Evolutionary conservation across 2,113 vertebrate genomes (phyloP).

Genomic region (Gambusia holbrooki): DNA sequence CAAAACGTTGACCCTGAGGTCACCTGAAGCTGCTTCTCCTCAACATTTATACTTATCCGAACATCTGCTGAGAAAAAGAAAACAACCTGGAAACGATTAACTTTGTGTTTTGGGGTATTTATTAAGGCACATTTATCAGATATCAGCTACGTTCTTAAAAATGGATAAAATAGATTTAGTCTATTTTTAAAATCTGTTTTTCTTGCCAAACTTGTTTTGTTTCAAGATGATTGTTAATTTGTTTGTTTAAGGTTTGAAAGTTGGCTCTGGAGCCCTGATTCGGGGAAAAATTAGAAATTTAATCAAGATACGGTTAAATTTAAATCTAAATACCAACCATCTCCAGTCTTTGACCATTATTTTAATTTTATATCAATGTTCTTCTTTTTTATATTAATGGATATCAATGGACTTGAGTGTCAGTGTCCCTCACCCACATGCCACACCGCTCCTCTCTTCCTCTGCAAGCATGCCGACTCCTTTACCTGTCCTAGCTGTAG

Average conservation of each 20-base stretch:
- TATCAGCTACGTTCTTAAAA: constrained; percentile 23
- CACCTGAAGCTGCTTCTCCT: constrained; percentile 41
- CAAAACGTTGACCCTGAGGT: constrained; percentile 40
- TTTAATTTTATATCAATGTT: constrained; percentile 85
- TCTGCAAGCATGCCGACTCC: constrained; percentile 78
- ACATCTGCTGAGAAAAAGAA: neutral
- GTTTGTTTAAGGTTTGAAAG: constrained; percentile 20
- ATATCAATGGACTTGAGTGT: constrained; percentile 85
- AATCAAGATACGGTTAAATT: constrained; percentile 50
- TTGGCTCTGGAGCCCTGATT: constrained; percentile 28
- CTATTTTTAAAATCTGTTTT: constrained; percentile 40
- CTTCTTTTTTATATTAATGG: constrained; percentile 83
- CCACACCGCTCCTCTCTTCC: constrained; percentile 83
- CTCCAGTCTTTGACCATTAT: constrained; percentile 80
- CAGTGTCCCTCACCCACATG: constrained; percentile 84
- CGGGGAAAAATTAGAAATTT: constrained; percentile 7
- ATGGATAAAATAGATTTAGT: constrained; percentile 21
- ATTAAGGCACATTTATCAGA: constrained; percentile 38
- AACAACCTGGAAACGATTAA: constrained; percentile 13
- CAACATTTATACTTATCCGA: constrained; percentile 32
- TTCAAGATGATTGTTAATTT: constrained; percentile 42
- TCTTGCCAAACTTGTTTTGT: constrained; percentile 29
- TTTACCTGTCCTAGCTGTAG: constrained; percentile 74
- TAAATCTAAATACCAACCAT: constrained; percentile 70
- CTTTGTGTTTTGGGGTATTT: constrained; percentile 47